Evolutionary conservation across 2,797 vertebrate species (phyloP).

Genomic region (Vireo griseus): DNA sequence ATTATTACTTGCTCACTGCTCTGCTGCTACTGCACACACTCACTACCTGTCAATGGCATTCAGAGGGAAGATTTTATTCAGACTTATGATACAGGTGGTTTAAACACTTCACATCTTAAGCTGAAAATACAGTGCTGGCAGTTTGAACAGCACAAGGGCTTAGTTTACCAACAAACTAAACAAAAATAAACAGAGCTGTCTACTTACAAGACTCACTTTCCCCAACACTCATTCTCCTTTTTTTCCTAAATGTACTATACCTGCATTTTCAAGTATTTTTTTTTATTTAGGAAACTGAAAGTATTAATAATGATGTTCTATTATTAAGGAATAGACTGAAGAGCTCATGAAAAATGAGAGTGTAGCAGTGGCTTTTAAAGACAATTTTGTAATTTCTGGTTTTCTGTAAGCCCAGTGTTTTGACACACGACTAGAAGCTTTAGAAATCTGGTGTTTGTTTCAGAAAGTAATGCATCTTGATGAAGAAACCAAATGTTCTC

Average conservation of each 20-base stretch:
- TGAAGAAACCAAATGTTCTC: conserved; percentile 42
- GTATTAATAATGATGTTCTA: not conserved
- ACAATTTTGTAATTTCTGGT: not conserved
- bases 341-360: not conserved
- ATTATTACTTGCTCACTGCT: not conserved
- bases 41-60: not conserved
- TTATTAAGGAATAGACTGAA: not conserved
- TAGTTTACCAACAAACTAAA: conserved; percentile 21
- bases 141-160: not conserved
- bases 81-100: not conserved
- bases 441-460: conserved; percentile 38
- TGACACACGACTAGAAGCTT: conserved; percentile 29
- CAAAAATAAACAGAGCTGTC: conserved; percentile 13
- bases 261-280: not conserved
- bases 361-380: not conserved
- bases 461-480: conserved; percentile 7
- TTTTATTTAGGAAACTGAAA: not conserved
- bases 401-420: conserved; percentile 15
- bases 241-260: not conserved
- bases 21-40: not conserved
- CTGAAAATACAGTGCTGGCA: not conserved
- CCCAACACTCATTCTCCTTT: not conserved
- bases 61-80: not conserved
- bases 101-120: not conserved
- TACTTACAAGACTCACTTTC: not conserved